phyloP scores from a whole-genome alignment of 2,113 vertebrate species.

The Sterrhoptilus dennistouni region DNA sequence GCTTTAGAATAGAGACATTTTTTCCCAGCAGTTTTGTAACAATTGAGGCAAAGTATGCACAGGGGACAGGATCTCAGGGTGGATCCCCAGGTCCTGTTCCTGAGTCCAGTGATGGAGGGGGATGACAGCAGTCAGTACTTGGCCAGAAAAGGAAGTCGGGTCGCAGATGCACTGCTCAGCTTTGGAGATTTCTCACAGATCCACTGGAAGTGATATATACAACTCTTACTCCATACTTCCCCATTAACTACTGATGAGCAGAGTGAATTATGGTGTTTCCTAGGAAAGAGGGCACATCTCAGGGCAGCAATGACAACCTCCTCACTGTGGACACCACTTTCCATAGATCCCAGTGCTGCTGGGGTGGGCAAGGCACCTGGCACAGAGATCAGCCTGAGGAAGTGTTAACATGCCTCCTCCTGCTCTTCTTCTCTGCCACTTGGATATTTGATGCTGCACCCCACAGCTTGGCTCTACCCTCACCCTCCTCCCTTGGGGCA shows the following conservation, averaged over 20 bases:
- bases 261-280: accelerated
- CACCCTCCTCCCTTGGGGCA: too few species aligned
- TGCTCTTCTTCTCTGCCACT: neutral
- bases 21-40: neutral
- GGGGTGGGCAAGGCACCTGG: neutral
- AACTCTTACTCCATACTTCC: accelerated
- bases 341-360: neutral
- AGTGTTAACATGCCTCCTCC: neutral
- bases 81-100: neutral
- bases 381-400: neutral
- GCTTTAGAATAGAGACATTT: neutral
- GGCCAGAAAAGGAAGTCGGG: accelerated
- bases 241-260: accelerated
- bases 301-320: neutral
- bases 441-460: neutral
- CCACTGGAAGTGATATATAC: accelerated
- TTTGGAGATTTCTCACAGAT: neutral
- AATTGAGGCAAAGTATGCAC: accelerated
- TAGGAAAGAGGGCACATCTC: neutral
- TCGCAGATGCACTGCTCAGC: accelerated
- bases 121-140: neutral
- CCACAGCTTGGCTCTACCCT: neutral
- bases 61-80: neutral
- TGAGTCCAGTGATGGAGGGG: accelerated
- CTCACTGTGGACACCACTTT: accelerated